phyloP scores from a whole-genome alignment of 2,113 vertebrate species.

The Campylomormyrus numenius region DNA sequence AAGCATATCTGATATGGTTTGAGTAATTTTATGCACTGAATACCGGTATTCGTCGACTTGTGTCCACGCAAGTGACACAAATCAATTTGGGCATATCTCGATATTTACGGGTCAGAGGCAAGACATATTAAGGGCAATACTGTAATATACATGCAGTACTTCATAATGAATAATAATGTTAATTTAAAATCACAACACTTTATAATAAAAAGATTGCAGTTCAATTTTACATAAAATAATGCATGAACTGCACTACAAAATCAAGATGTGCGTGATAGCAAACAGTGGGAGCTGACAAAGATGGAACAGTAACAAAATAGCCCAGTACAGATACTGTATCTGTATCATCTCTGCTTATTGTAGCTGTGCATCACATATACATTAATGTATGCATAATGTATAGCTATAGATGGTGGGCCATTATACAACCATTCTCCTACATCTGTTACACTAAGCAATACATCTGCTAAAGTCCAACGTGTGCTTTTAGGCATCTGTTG shows the following conservation, averaged over 20 bases:
- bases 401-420: background rate
- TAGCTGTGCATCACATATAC: background rate
- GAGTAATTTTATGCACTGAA: background rate
- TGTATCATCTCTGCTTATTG: background rate
- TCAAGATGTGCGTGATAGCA: background rate
- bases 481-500: background rate
- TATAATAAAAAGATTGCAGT: background rate
- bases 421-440: background rate
- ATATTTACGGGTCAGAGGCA: background rate
- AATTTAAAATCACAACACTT: background rate
- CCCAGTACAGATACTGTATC: background rate
- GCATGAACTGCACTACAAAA: background rate
- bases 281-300: background rate
- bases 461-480: background rate
- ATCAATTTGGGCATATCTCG: background rate
- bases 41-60: background rate
- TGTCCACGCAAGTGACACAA: background rate
- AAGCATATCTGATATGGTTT: background rate
- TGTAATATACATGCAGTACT: background rate
- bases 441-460: background rate
- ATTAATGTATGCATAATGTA: background rate
- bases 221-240: background rate
- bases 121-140: background rate
- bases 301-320: background rate
- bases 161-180: background rate